Conservation (phyloP, 1,140 invertebrate species). For the Druon quercuslanigerum region DNA sequence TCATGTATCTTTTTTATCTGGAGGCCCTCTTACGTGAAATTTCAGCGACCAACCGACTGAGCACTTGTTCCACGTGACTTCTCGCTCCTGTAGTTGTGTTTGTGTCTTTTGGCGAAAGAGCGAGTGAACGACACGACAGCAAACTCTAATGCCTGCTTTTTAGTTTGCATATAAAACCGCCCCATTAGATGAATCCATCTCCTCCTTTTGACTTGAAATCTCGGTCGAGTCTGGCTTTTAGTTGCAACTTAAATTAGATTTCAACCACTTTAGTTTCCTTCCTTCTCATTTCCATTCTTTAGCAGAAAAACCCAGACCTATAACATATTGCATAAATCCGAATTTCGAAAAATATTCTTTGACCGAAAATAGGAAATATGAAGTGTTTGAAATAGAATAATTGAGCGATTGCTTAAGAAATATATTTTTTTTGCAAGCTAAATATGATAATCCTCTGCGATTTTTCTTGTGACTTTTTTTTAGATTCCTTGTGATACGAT, state of each 20-base stretch:
- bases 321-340: too few relatives aligned
- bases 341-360: too few relatives aligned
- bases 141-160: slow-evolving; percentile 8
- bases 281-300: slow-evolving; percentile 5
- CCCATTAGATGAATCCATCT: slow-evolving; percentile 9
- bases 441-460: too few relatives aligned
- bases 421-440: too few relatives aligned
- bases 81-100: slow-evolving; percentile 39
- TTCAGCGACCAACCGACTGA: slow-evolving; percentile 41
- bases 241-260: slow-evolving; percentile 1
- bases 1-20: slow-evolving; percentile 40
- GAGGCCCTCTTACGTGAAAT: slow-evolving; percentile 35
- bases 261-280: neutral
- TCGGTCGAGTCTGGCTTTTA: neutral
- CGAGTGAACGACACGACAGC: neutral
- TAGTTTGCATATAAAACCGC: neutral
- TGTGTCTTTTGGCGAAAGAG: slow-evolving; percentile 32
- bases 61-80: slow-evolving; percentile 54
- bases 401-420: too few relatives aligned
- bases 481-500: too few relatives aligned
- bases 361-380: too few relatives aligned
- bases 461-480: too few relatives aligned
- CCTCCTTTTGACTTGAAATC: neutral
- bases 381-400: too few relatives aligned
- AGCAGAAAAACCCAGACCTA: neutral